Percentiles rank a stretch among this genome's conserved stretches.
Evolutionary conservation across 1,140 invertebrate species (phyloP).

Genomic region (Drosophila bocki): DNA sequence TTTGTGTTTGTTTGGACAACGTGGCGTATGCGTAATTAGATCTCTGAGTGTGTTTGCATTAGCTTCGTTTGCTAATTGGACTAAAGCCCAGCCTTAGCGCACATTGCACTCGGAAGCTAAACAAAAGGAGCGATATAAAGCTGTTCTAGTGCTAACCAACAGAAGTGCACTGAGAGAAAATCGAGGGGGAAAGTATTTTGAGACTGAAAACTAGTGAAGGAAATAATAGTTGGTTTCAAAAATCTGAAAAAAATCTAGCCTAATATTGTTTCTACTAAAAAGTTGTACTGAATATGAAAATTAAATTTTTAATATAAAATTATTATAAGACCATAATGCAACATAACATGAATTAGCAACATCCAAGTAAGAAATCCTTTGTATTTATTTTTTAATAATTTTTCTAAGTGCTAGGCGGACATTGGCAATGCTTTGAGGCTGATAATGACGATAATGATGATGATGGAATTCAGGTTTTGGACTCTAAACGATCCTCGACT

Average conservation of each 20-base stretch:
- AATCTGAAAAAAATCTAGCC: too few species aligned
- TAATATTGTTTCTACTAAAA: too few species aligned
- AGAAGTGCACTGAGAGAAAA: slow-evolving; percentile 2
- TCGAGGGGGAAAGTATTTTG: too few species aligned
- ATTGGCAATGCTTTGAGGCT: slow-evolving; percentile 39
- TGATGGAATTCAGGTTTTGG: slow-evolving; percentile 66
- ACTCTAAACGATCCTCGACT: slow-evolving; percentile 50
- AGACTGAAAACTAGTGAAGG: neutral
- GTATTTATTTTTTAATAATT: neutral
- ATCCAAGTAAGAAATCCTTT: too few species aligned
- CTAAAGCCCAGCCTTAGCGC: slow-evolving; percentile 42
- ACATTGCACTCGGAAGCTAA: slow-evolving; percentile 33
- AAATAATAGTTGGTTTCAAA: neutral
- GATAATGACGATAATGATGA: slow-evolving; percentile 28
- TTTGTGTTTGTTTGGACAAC: slow-evolving; percentile 41
- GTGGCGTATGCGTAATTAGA: slow-evolving; percentile 75
- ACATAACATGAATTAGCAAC: too few species aligned
- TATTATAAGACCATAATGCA: too few species aligned
- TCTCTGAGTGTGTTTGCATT: slow-evolving; percentile 52
- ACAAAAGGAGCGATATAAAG: slow-evolving; percentile 13
- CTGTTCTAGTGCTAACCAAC: slow-evolving; percentile 1
- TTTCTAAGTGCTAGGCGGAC: slow-evolving; percentile 7
- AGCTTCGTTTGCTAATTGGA: slow-evolving; percentile 63
- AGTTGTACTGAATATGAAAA: too few species aligned
- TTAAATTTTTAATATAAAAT: too few species aligned